Base-by-base conservation (phyloP, 2,113 vertebrate genomes). In the Halichoeres trimaculatus region DNA sequence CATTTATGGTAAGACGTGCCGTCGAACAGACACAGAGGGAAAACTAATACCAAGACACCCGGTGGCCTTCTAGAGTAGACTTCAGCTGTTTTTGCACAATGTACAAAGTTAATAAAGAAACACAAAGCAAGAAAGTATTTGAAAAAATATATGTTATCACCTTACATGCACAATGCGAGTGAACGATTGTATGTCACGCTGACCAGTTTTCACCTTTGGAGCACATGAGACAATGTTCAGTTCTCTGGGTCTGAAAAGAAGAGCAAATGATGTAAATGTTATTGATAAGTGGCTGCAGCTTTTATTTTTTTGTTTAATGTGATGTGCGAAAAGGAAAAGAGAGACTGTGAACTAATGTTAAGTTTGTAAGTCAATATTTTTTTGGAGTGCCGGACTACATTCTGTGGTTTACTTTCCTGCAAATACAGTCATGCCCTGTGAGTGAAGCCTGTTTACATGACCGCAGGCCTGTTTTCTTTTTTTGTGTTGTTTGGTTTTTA, bases 81-180 rank as follows among this genome's bases (percentile, higher is more conserved):
- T 76, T 76, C 80, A 88, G 88, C 85, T 85, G 68, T 83, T 87
- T 84, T 93, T 93, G 90, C 87, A 90, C 88, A 92, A 90, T 86
- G 86, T 90, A 90, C 63, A 81, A 78, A 81, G 53, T 56, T 51
- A 76, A 70, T 13, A 56, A 69, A 77, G 38, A 75, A 70, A 80
- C 57, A 85, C 56, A 70, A 50, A 48, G 66, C 41, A 51, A 72
- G 41, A 74, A 84, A 85, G 83, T 85, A 89, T 90, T 90, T 69
- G 35, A 89, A 81, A 70, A 71, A 36, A 57, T 12, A 36, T n/a
- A 76, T 55, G 63, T 78, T 74, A 63, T 79, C 65, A 78, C 62
- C 24, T 73, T 68, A 78, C 68, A 76, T 48, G 58, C 81, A 88
- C 76, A 83, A 62, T 34, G 53, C 41, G 61, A 66, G 22, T 67